phyloP scores from a whole-genome alignment of 2,888 invertebrate species.

The Ectropis crepuscularia region DNA sequence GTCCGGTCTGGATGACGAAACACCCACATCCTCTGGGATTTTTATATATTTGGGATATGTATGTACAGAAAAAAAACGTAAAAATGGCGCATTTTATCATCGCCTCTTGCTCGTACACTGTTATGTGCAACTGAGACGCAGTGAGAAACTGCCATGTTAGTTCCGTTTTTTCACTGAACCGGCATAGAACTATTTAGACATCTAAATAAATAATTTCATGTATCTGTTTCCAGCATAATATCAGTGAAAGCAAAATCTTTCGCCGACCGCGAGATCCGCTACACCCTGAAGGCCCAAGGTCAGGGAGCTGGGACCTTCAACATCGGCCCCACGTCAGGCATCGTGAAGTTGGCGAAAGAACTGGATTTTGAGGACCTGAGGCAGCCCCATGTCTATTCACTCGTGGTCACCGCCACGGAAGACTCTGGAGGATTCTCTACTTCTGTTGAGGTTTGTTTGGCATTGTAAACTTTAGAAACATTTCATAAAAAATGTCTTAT shows the following conservation, averaged over 20 bases:
- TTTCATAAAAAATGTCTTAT: too few species aligned
- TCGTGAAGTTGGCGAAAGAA: constrained; percentile 97
- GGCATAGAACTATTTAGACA: too few species aligned
- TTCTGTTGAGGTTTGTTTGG: constrained; percentile 91
- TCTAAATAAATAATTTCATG: not conserved
- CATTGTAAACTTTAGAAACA: not conserved
- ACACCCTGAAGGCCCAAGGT: constrained; percentile 96
- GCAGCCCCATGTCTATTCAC: constrained; percentile 96
- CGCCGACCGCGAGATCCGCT: constrained; percentile 98
- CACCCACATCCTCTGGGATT: too few species aligned
- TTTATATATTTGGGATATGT: too few species aligned
- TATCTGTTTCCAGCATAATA: constrained; percentile 90
- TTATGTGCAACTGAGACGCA: too few species aligned
- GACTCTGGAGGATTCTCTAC: constrained; percentile 99
- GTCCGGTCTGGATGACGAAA: too few species aligned
- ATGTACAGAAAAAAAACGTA: too few species aligned
- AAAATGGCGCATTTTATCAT: too few species aligned
- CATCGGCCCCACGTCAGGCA: constrained; percentile 96
- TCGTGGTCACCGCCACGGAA: constrained; percentile 97
- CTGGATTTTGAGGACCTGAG: constrained; percentile 98
- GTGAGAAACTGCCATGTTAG: too few species aligned
- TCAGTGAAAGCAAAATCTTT: constrained; percentile 99
- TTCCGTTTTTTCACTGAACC: too few species aligned
- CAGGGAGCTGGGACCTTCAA: constrained; percentile 98
- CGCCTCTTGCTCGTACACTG: too few species aligned